Conservation (phyloP, 1,140 invertebrate genomes). For the Luehdorfia chinensis region DNA sequence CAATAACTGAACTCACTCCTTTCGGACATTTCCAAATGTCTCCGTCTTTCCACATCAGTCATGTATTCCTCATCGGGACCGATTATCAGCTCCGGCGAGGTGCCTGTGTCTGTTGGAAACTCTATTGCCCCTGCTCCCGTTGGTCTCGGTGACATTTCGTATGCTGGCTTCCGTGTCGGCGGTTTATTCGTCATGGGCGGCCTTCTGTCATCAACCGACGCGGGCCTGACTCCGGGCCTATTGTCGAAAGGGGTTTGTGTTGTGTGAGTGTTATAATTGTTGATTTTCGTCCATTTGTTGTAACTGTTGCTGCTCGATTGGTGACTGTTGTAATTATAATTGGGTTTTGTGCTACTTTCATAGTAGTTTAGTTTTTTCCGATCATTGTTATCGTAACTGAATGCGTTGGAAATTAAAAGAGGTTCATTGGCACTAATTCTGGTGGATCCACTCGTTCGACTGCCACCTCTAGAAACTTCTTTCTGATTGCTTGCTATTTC, state of each 20-base stretch:
- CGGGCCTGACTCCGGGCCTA: constrained; percentile 47
- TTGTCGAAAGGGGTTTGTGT: constrained; percentile 36
- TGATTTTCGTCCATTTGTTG: constrained; percentile 11
- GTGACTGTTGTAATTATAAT: no score
- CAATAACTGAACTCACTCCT: constrained; percentile 54
- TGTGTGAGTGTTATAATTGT: constrained; percentile 20
- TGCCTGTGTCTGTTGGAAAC: constrained; percentile 15
- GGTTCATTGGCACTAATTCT: background rate
- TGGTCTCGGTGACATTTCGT: background rate
- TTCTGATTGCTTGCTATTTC: background rate
- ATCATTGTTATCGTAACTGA: constrained; percentile 4
- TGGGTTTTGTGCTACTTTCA: no score
- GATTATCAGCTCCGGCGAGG: constrained; percentile 36
- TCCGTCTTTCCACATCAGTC: constrained; percentile 38
- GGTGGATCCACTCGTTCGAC: no score
- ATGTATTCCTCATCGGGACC: constrained; percentile 55
- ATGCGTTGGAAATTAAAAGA: background rate
- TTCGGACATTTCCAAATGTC: constrained; percentile 46
- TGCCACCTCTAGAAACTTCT: background rate
- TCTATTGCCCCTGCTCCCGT: background rate
- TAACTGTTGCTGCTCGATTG: constrained; percentile 12
- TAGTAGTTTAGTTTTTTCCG: no score
- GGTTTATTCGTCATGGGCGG: constrained; percentile 62
- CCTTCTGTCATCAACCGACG: constrained; percentile 27
- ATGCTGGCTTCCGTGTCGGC: constrained; percentile 20